Base-by-base conservation (phyloP, 2,888 invertebrate species). In the Vesta saturnalis region DNA sequence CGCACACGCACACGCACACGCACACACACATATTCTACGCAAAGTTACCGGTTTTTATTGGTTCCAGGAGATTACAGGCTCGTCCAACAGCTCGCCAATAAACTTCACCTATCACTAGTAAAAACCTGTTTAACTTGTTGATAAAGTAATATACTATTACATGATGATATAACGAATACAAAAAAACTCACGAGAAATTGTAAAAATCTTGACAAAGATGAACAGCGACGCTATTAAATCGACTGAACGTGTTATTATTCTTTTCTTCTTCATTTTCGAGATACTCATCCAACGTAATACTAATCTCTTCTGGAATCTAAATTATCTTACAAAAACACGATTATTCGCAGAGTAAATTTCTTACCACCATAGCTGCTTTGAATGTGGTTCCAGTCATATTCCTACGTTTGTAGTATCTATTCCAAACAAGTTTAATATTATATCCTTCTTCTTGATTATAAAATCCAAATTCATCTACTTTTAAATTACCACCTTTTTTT, bases 191-290 rank as follows among this genome's bases (percentile, higher is more conserved):
- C 91, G 87, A 89, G 78, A 91, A 89, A 82, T 91, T 91, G 77
- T 86, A 91, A 82, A 90, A 87, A 73, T 91, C 89, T 71, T 85
- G 81, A 65, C 91, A 86, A 78, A 89, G 87, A 69, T 87, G 78
- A 10, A 90, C 80, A 4, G 88, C 84, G 67, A 86, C 88, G 78
- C 86, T 89, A 79, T 90, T 90, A 75, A 89, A 86, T 74, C 89
- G 88, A 80, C 90, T 87, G 84, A 90, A 85, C 0, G 89, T 87
- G 81, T 91, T 90, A 22, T 88, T 83, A 77, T 88, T 86, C 23
- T 84, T 83, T 62, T 67, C 21, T 12, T 21, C 15, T 3, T 67
- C 67, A 22, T n/a, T 59, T 14, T 43, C 14, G 8, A 67, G 46
- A 30, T 67, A 63, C 2, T 67, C 67, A 15, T 59, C 43, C 39